Evolutionary conservation across 2,888 invertebrate genomes (phyloP).

Genomic region (Drosophila anomalata): DNA sequence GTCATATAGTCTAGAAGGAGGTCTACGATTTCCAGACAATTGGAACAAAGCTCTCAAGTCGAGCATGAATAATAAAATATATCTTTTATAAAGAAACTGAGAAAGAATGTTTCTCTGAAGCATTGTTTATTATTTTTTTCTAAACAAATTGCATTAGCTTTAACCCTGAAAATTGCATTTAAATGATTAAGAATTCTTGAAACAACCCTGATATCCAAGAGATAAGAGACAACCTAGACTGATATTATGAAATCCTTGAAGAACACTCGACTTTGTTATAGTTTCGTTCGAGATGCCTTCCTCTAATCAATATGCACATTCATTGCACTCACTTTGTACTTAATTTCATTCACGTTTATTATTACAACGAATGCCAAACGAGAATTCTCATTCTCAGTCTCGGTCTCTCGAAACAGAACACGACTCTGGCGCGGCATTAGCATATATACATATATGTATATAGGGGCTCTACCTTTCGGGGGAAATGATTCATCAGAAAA

Average conservation of each 20-base stretch:
- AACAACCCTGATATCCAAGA: constrained; percentile 7
- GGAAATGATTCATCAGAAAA: constrained; percentile 43
- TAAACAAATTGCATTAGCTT: background rate
- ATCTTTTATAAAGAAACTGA: background rate
- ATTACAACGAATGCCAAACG: constrained; percentile 44
- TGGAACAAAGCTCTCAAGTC: constrained; percentile 12
- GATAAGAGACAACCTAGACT: constrained; percentile 4
- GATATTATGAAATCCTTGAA: constrained; percentile 27
- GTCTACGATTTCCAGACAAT: constrained; percentile 17
- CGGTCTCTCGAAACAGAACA: constrained; percentile 9
- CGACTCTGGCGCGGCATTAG: constrained; percentile 19
- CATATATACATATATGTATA: too few species aligned
- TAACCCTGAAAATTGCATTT: constrained; percentile 4
- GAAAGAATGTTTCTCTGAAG: too few species aligned
- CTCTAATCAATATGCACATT: constrained; percentile 67
- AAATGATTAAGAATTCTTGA: constrained; percentile 2
- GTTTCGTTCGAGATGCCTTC: constrained; percentile 24
- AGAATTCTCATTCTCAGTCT: constrained; percentile 6
- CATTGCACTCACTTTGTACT: constrained; percentile 47
- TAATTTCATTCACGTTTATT: constrained; percentile 53
- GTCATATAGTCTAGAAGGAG: constrained; percentile 8
- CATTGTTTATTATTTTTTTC: too few species aligned
- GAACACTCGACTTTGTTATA: constrained; percentile 8
- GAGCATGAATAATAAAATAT: constrained; percentile 15
- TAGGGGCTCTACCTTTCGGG: constrained; percentile 17